Base-by-base conservation (phyloP, 2,888 invertebrate genomes). In the Pardosa pseudoannulata region DNA sequence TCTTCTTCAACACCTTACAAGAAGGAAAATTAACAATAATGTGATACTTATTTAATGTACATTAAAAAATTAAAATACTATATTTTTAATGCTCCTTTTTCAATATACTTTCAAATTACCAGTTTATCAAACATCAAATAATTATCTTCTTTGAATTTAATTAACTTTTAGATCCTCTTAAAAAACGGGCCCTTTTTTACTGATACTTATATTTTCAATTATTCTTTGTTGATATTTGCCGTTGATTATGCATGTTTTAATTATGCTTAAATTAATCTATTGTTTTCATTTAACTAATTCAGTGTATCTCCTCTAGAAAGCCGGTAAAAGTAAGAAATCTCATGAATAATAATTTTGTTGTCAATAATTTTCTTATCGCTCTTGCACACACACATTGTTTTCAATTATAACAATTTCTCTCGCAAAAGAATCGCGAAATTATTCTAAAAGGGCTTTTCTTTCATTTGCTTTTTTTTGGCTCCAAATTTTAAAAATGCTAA, bases 251-350 rank as follows among this genome's bases (percentile, higher is more conserved):
- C 6, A 46, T 46, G 16, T 46, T 46, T 46, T 46, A 46, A 46
- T 46, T 46, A 46, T 46, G 41, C 41, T 46, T 46, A 46, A 46
- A 46, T 46, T 46, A 46, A 46, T 46, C 41, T 46, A 46, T n/a
- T 46, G 41, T 46, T 46, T 46, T 46, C 41, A n/a, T 16, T 46
- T 46, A 46, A 46, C 41, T 46, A 46, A 46, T 5, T 46, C 41
- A 46, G 2, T 11, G 41, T 13, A 46, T n/a, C 9, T 6, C 9
- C 2, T 16, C 1, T 2, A 46, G 6, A 2, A n/a, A 46, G 16
- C 9, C 2, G 16, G 16, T 16, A n/a, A 16, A 36, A 36, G 5
- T n/a, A 46, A 46, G 16, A 46, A 46, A 46, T 46, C 41, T 46
- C 41, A 46, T 46, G 41, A 46, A 46, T 46, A 46, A 46, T 46